Evolutionary conservation across 2,113 vertebrate genomes (phyloP).

Genomic region (Heterochromis multidens): DNA sequence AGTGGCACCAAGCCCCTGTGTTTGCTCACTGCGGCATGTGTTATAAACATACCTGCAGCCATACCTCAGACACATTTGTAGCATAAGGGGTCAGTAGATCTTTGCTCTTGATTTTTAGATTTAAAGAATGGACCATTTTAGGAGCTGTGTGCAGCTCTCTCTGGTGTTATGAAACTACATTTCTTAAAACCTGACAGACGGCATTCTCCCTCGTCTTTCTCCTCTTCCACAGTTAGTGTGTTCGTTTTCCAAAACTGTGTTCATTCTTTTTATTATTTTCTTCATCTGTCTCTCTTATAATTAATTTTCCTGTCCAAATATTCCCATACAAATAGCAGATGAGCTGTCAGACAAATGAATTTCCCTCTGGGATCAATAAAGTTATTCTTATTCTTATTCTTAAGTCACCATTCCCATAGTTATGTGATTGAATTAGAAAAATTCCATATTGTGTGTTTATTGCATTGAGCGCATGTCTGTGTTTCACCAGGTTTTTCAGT

Average conservation of each 20-base stretch:
- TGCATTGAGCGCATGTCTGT: neutral
- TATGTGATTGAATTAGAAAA: constrained; percentile 22
- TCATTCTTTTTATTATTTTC: neutral
- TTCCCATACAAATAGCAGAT: too few species aligned
- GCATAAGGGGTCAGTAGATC: neutral
- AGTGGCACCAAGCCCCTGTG: neutral
- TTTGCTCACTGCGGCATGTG: constrained; percentile 29
- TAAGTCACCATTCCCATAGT: neutral
- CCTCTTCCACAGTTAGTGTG: neutral
- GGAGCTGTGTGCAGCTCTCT: neutral
- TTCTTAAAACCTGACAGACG: neutral
- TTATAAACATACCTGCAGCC: constrained; percentile 8
- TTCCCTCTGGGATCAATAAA: too few species aligned
- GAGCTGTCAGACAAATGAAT: too few species aligned
- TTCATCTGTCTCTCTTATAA: neutral
- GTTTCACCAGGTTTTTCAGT: neutral
- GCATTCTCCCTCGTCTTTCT: neutral
- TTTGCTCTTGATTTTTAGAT: neutral
- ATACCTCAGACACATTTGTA: neutral
- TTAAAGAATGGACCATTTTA: neutral
- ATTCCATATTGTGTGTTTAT: neutral
- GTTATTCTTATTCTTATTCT: too few species aligned
- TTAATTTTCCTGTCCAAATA: neutral
- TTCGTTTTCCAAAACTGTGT: neutral
- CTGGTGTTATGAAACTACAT: neutral